phyloP scores from a whole-genome alignment of 2,888 invertebrate species.

The Pristionchus exspectatus region DNA sequence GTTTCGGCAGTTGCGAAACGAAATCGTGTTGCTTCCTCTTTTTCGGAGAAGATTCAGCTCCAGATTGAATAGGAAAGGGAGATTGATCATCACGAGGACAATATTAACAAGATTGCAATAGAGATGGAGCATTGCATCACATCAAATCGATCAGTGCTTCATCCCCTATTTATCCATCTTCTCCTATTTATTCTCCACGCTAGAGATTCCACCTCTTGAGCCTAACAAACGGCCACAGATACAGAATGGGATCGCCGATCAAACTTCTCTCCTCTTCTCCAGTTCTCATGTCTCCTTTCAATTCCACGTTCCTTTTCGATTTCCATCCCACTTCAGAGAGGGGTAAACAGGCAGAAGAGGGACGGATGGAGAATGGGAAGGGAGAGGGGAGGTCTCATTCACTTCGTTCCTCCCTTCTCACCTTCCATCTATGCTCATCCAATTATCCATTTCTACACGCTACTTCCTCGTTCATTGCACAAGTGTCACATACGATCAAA shows the following conservation, averaged over 20 bases:
- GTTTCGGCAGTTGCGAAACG: slow-evolving; percentile 40
- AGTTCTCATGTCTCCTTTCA: slow-evolving; percentile 20
- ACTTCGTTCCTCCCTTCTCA: not conserved
- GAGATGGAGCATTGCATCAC: slow-evolving; percentile 23
- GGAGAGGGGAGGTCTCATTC: not conserved
- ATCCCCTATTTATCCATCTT: slow-evolving; percentile 43
- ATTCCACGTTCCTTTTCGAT: slow-evolving; percentile 42
- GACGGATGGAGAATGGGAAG: not conserved
- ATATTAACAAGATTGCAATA: slow-evolving; percentile 32
- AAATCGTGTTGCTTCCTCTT: slow-evolving; percentile 27
- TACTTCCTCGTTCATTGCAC: slow-evolving; percentile 34
- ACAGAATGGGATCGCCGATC: slow-evolving; percentile 24
- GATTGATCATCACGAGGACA: slow-evolving; percentile 15
- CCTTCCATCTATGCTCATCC: not conserved
- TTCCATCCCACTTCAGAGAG: slow-evolving; percentile 42
- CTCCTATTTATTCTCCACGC: not conserved
- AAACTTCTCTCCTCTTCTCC: slow-evolving; percentile 7
- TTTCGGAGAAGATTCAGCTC: not conserved
- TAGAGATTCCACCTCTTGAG: slow-evolving; percentile 22
- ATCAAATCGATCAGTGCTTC: not conserved
- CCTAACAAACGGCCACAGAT: not conserved
- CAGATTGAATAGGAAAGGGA: not conserved
- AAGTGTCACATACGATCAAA: not conserved
- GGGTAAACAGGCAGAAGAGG: slow-evolving; percentile 43
- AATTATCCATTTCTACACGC: slow-evolving; percentile 27